Percentiles rank a stretch among this genome's conserved stretches.
Evolutionary conservation across 2,797 vertebrate species (phyloP).

Genomic region (Pantherophis vulpinus): DNA sequence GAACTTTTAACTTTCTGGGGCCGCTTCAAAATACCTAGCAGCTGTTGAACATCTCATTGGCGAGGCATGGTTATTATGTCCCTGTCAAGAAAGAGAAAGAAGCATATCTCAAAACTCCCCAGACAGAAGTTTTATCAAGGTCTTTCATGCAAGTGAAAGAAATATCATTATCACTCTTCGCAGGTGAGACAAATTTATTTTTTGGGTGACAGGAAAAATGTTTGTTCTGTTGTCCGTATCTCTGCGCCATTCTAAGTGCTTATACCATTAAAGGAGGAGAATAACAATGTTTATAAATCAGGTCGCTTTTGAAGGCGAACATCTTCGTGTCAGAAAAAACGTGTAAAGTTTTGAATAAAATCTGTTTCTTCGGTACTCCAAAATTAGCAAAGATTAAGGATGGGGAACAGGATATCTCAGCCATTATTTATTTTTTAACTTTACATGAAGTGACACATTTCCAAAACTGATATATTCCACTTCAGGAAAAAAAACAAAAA

Average conservation of each 20-base stretch:
- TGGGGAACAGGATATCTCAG: not conserved
- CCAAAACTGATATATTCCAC: not conserved
- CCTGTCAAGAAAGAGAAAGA: slow-evolving; percentile 58
- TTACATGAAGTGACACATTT: not conserved
- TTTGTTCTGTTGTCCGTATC: not conserved
- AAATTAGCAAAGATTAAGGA: not conserved
- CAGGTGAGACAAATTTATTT: slow-evolving; percentile 36
- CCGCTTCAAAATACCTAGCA: not conserved
- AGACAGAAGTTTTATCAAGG: slow-evolving; percentile 50
- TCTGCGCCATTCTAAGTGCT: not conserved
- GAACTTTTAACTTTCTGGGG: not conserved
- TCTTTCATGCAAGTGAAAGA: slow-evolving; percentile 61
- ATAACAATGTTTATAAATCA: not conserved
- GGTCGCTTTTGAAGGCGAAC: not conserved
- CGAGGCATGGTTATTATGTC: slow-evolving; percentile 65
- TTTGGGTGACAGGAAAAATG: not conserved
- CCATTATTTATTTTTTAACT: not conserved
- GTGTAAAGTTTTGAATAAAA: not conserved
- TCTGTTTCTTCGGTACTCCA: not conserved
- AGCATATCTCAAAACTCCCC: slow-evolving; percentile 58
- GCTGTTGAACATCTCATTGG: slow-evolving; percentile 29
- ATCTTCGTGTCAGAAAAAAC: not conserved
- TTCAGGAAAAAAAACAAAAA: too few relatives aligned
- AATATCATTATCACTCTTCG: slow-evolving; percentile 56
- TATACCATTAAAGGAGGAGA: not conserved